These are phyloP conservation scores for Sinosuthora webbiana DNA, from an alignment of 2,113 vertebrate genomes.

Conservation along the genomic window DNA sequence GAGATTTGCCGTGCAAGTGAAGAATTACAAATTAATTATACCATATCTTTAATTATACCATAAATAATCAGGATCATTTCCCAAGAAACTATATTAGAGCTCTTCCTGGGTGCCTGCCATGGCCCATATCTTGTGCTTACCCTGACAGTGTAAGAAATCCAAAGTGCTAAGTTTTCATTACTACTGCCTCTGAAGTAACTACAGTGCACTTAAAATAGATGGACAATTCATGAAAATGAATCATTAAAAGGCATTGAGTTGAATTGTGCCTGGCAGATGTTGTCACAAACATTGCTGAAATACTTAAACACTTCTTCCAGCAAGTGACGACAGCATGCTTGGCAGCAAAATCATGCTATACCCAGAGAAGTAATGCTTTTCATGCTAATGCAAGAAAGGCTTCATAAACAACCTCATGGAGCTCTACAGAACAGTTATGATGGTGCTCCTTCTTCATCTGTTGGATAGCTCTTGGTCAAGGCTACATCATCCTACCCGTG, in stretches of 20 bases:
- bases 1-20: background rate
- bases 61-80: conserved; percentile 28
- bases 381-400: background rate
- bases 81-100: background rate
- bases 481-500: background rate
- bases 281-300: conserved; percentile 36
- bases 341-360: background rate
- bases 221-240: conserved; percentile 43
- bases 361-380: background rate
- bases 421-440: background rate
- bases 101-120: background rate
- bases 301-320: conserved; percentile 37
- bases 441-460: background rate
- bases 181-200: conserved; percentile 2
- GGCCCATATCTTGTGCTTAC: background rate
- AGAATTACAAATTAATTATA: conserved; percentile 36
- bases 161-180: conserved; percentile 9
- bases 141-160: background rate
- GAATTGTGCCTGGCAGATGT: conserved; percentile 49
- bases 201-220: conserved; percentile 29
- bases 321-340: background rate
- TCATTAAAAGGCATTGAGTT: conserved; percentile 38
- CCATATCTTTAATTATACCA: conserved; percentile 6
- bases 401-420: background rate
- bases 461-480: background rate